phyloP scores from a whole-genome alignment of 2,797 vertebrate species.

The Coreius guichenoti region DNA sequence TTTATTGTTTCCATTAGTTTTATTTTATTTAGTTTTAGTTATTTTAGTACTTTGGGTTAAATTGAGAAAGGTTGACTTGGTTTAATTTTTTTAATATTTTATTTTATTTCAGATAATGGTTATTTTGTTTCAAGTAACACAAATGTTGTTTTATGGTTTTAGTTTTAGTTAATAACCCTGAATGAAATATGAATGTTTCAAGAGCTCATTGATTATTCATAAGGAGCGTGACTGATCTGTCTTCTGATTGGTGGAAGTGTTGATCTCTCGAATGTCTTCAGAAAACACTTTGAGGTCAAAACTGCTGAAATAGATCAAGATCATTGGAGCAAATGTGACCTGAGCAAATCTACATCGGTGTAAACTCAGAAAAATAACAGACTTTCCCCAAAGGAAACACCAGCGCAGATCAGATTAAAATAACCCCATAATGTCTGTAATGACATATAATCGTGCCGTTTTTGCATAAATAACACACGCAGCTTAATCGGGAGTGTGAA shows the following conservation, averaged over 20 bases:
- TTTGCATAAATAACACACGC: slow-evolving; percentile 3
- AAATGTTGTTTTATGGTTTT: neutral
- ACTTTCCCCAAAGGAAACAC: slow-evolving; percentile 6
- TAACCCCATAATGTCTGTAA: slow-evolving; percentile 19
- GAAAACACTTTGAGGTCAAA: neutral
- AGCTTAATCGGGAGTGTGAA: neutral
- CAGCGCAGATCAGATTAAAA: slow-evolving; percentile 12
- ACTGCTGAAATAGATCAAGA: neutral
- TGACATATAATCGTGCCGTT: neutral
- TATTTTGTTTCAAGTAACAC: neutral
- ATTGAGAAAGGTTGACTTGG: too few relatives aligned
- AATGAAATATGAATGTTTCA: neutral
- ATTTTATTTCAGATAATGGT: neutral
- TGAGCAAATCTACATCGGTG: neutral
- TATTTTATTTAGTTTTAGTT: neutral
- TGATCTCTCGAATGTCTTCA: neutral
- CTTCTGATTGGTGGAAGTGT: slow-evolving; percentile 9
- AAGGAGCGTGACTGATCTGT: neutral
- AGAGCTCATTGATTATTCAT: slow-evolving; percentile 3
- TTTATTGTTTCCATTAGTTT: neutral
- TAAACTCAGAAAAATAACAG: neutral
- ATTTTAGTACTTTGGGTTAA: neutral
- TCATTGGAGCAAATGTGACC: neutral
- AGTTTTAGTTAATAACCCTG: neutral
- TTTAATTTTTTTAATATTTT: neutral